phyloP scores from a whole-genome alignment of 1,140 invertebrate genomes.

The Grapholita molesta region DNA sequence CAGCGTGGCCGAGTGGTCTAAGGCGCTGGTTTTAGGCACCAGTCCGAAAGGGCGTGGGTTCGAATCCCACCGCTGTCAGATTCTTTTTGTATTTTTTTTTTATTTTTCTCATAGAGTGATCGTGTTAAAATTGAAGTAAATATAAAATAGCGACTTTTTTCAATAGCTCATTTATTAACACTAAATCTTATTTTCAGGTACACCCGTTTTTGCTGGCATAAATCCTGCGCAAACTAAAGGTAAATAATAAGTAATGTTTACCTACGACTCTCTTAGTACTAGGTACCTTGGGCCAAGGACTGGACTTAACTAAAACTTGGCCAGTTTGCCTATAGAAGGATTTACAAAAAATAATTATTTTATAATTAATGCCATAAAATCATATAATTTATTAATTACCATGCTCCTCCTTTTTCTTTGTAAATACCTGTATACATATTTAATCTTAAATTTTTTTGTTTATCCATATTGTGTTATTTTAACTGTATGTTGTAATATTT shows the following conservation, averaged over 20 bases:
- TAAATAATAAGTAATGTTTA: background rate
- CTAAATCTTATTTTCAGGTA: slow-evolving; percentile 4
- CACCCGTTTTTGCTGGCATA: slow-evolving; percentile 1
- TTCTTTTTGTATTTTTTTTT: slow-evolving; percentile 47
- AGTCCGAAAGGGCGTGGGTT: slow-evolving; percentile 88
- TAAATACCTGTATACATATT: too few relatives aligned
- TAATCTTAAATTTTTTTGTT: too few relatives aligned
- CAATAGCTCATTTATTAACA: too few relatives aligned
- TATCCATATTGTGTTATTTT: too few relatives aligned
- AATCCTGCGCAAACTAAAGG: background rate
- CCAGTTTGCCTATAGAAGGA: too few relatives aligned
- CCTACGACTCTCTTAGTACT: background rate
- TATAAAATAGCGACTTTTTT: too few relatives aligned
- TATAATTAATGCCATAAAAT: too few relatives aligned
- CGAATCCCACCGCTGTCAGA: slow-evolving; percentile 87
- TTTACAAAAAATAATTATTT: too few relatives aligned
- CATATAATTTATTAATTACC: too few relatives aligned
- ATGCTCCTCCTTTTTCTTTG: too few relatives aligned
- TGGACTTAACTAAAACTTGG: too few relatives aligned
- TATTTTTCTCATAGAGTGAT: background rate
- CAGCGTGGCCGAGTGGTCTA: slow-evolving; percentile 86
- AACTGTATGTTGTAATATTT: too few relatives aligned
- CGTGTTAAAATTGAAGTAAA: background rate
- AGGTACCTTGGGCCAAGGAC: background rate
- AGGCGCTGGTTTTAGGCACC: slow-evolving; percentile 90